Conservation (phyloP, 2,888 invertebrate species). For the Bhutanitis thaidina region DNA sequence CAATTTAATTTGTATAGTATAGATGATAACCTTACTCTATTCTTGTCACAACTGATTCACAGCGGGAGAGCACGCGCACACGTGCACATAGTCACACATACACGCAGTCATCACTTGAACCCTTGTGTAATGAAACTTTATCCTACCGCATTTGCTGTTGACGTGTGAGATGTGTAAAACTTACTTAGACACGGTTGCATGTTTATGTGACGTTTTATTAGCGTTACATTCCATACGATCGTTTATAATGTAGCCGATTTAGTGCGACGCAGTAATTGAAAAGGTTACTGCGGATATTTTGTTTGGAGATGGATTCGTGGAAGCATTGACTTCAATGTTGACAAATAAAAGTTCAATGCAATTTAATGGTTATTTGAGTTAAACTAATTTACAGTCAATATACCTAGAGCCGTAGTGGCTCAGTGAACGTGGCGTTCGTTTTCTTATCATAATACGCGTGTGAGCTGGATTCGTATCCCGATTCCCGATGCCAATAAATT, state of each 20-base stretch:
- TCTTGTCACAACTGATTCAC: conserved; percentile 49
- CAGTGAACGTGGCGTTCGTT: no score
- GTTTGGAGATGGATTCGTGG: background rate
- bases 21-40: conserved; percentile 32
- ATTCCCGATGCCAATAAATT: no score
- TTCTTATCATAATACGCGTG: no score
- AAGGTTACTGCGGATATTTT: background rate
- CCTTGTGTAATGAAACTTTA: conserved; percentile 36
- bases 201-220: conserved; percentile 13
- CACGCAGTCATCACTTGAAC: conserved; percentile 35
- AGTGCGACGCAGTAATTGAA: background rate
- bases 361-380: no score
- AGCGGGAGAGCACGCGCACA: conserved; percentile 45
- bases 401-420: no score
- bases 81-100: conserved; percentile 25
- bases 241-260: conserved; percentile 2
- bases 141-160: conserved; percentile 13
- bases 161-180: conserved; percentile 7
- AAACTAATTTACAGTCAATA: no score
- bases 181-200: conserved; percentile 29
- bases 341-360: no score
- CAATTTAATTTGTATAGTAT: background rate
- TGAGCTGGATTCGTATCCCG: no score
- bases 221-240: background rate
- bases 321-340: no score